Conservation (phyloP, 2,888 invertebrate genomes). For the Asteroscopus sphinx region DNA sequence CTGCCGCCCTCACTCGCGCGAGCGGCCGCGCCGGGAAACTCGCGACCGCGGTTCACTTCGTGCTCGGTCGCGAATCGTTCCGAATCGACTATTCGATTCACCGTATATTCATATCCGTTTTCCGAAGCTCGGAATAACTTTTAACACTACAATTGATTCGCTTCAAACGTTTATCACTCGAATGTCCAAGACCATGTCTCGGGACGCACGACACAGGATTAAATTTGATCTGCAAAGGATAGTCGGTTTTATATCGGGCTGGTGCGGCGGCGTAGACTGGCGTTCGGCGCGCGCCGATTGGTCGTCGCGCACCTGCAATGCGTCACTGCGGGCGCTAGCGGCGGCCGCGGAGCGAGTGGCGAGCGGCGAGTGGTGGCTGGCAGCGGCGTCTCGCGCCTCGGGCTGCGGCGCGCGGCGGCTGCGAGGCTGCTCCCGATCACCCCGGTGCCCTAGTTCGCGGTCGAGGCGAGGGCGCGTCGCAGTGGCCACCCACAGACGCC, state of each 20-base stretch:
- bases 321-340: conserved; percentile 91
- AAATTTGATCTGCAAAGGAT: conserved; percentile 91
- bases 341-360: conserved; percentile 68
- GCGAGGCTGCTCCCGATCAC: conserved; percentile 65
- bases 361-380: conserved; percentile 55
- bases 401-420: conserved; percentile 64
- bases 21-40: conserved; percentile 86
- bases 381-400: conserved; percentile 61
- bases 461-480: conserved; percentile 70
- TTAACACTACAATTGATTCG: conserved; percentile 69
- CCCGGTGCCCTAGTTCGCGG: conserved; percentile 77
- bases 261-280: conserved; percentile 94
- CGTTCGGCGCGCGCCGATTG: conserved; percentile 93
- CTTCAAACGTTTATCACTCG: conserved; percentile 76
- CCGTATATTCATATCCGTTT: conserved; percentile 84
- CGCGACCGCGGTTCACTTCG: conserved; percentile 84
- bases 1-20: conserved; percentile 90
- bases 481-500: conserved; percentile 70
- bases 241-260: conserved; percentile 92
- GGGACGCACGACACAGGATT: conserved; percentile 88
- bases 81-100: conserved; percentile 85
- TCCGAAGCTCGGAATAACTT: conserved; percentile 69
- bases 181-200: conserved; percentile 88
- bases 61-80: conserved; percentile 84
- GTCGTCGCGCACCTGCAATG: conserved; percentile 96